Percentiles rank a stretch among this genome's conserved stretches.
Evolutionary conservation across 2,888 invertebrate genomes (phyloP).

Genomic region (Drosophila greeni): DNA sequence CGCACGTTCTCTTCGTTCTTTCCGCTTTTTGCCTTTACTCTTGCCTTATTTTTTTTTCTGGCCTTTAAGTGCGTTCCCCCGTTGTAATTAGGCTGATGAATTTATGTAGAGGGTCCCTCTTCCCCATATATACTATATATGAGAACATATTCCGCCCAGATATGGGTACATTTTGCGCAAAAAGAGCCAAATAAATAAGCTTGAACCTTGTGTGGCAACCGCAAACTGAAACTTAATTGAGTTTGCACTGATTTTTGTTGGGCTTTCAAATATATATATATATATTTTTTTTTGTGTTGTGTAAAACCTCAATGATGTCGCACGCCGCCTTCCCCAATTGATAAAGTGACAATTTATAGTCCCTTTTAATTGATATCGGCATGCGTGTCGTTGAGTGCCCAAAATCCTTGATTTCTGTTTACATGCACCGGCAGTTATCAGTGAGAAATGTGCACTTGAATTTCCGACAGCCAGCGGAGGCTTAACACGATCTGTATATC

Average conservation of each 20-base stretch:
- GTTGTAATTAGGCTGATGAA: constrained; percentile 70
- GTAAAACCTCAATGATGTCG: constrained; percentile 22
- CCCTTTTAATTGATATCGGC: constrained; percentile 64
- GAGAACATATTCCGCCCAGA: constrained; percentile 35
- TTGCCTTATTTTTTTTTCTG: constrained; percentile 2
- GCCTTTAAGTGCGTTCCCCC: constrained; percentile 44
- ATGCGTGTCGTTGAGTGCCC: constrained; percentile 22
- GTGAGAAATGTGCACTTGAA: constrained; percentile 60
- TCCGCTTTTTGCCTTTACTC: constrained; percentile 10
- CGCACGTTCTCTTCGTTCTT: constrained; percentile 59
- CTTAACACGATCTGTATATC: constrained; percentile 37
- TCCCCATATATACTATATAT: constrained; percentile 5
- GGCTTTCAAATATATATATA: constrained; percentile 12
- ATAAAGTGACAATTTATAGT: constrained; percentile 68
- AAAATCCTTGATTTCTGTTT: constrained; percentile 28
- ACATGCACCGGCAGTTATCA: constrained; percentile 57
- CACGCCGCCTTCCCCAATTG: constrained; percentile 53
- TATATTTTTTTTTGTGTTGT: constrained; percentile 14
- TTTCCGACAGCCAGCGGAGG: constrained; percentile 58
- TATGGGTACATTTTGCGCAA: constrained; percentile 44
- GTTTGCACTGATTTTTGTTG: constrained; percentile 40
- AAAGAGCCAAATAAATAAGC: constrained; percentile 11
- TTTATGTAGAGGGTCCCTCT: constrained; percentile 47
- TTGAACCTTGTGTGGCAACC: constrained; percentile 18
- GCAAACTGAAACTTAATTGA: constrained; percentile 46